Percentiles rank a stretch among this genome's conserved stretches.
Conservation (phyloP, 2,888 invertebrate species). For the Trichacis sp. region DNA sequence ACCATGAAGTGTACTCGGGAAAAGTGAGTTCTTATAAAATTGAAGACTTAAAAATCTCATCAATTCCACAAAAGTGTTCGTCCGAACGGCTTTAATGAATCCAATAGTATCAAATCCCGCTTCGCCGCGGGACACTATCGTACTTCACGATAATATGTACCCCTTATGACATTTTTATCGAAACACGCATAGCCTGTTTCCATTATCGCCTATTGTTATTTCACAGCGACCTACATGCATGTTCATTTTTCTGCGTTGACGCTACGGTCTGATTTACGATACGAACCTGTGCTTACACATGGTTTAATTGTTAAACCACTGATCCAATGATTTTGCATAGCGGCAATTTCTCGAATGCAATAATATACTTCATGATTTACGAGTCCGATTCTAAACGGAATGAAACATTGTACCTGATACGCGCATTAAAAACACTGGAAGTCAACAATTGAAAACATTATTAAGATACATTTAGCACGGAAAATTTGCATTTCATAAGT, state of each 20-base stretch:
- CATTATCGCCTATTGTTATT: constrained; percentile 59
- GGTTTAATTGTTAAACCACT: constrained; percentile 43
- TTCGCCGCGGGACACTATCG: constrained; percentile 29
- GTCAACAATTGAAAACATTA: neutral
- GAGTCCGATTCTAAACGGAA: neutral
- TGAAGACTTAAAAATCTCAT: no score
- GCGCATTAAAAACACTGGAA: neutral
- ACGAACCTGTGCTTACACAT: constrained; percentile 43
- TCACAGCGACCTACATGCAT: constrained; percentile 61
- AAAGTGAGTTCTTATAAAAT: no score
- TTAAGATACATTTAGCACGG: neutral
- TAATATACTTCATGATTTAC: neutral
- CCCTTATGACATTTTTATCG: constrained; percentile 53
- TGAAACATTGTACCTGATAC: neutral
- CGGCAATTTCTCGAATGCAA: neutral
- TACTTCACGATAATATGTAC: constrained; percentile 34
- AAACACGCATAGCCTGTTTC: constrained; percentile 55
- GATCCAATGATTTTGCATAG: constrained; percentile 33
- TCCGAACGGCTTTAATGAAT: neutral
- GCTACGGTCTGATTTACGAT: constrained; percentile 50
- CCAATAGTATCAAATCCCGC: constrained; percentile 11
- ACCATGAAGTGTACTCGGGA: no score
- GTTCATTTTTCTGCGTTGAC: constrained; percentile 54
- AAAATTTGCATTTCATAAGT: neutral
- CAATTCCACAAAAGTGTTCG: no score